Base-by-base conservation (phyloP, 2,113 vertebrate genomes). In the Colistium nudipinnis region DNA sequence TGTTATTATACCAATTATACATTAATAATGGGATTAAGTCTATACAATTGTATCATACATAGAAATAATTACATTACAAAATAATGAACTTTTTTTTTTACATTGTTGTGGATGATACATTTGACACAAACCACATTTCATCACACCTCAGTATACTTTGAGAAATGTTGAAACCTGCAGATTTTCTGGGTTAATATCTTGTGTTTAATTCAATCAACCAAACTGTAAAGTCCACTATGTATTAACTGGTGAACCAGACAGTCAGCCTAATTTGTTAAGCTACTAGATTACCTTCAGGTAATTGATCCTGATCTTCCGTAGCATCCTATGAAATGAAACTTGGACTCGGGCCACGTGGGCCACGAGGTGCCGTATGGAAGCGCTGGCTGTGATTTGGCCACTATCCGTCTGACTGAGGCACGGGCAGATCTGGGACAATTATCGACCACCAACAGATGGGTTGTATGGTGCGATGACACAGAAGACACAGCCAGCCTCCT, bases 401-500 rank as follows among this genome's bases (percentile, higher is more conserved):
- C 2, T 14, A 35, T 45, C 1, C 14, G 61, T 45, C 61, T 24
- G 19, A 16, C 47, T 35, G 57, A 19, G 44, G 48, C 45, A 6
- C 16, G 61, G 53, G n/a, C 22, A 38, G 51, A 5, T 17, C 22
- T 36, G 65, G 17, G 39, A 55, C 85, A 41, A 80, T 64, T 11
- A 47, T 4, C 64, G 69, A 36, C 64, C 24, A 0, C 57, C 16
- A 3, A 10, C 62, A 69, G 82, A 87, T 38, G 93, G 94, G 57
- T 83, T 69, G 59, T 90, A 91, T 0, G 94, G 92, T 7, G 85
- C 52, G 62, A 94, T 85, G 38, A 90, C 62, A 75, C 94, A 94
- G 83, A 94, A 93, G 43, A 95, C 94, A 79, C 90, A 94, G 55
- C 93, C 94, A 0, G 92, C 91, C 83, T 93, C 92, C 81, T 94